These are phyloP conservation scores for Coccyzus lansbergi DNA, from an alignment of 2,797 vertebrate species.

Conservation along the genomic window DNA sequence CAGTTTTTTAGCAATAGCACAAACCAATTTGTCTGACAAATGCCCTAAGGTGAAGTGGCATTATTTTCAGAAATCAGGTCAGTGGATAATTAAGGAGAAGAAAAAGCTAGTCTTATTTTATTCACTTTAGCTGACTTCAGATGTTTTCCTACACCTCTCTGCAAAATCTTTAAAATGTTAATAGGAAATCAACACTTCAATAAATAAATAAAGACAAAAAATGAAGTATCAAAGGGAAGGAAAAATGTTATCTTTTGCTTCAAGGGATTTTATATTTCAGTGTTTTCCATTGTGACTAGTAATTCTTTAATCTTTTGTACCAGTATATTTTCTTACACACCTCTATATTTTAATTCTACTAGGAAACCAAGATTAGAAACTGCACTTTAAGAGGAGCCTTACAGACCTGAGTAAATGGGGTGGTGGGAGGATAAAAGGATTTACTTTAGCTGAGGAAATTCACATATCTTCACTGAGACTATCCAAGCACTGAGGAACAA, in stretches of 20 bases:
- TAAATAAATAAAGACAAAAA: conserved; percentile 8
- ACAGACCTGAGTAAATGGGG: background rate
- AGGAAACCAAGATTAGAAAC: background rate
- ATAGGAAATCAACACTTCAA: background rate
- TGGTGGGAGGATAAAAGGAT: background rate
- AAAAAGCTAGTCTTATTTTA: conserved; percentile 43
- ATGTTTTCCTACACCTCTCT: conserved; percentile 1
- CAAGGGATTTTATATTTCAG: background rate
- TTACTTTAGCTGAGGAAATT: background rate
- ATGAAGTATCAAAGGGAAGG: background rate
- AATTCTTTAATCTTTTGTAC: background rate
- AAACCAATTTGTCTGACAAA: conserved; percentile 54
- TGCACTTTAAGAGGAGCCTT: background rate
- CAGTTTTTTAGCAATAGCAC: background rate
- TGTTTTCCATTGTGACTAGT: background rate
- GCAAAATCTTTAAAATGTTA: conserved; percentile 18
- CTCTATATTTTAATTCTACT: background rate
- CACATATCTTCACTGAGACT: background rate
- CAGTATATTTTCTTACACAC: background rate
- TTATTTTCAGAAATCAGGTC: conserved; percentile 55
- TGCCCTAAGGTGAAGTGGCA: conserved; percentile 30
- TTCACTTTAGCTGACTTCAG: conserved; percentile 1
- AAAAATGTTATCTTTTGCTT: background rate
- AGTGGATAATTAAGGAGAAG: conserved; percentile 48
- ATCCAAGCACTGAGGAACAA: background rate